Percentiles rank a stretch among this genome's conserved stretches.
Evolutionary conservation across 2,113 vertebrate species (phyloP).

Genomic region (Eleginops maclovinus): DNA sequence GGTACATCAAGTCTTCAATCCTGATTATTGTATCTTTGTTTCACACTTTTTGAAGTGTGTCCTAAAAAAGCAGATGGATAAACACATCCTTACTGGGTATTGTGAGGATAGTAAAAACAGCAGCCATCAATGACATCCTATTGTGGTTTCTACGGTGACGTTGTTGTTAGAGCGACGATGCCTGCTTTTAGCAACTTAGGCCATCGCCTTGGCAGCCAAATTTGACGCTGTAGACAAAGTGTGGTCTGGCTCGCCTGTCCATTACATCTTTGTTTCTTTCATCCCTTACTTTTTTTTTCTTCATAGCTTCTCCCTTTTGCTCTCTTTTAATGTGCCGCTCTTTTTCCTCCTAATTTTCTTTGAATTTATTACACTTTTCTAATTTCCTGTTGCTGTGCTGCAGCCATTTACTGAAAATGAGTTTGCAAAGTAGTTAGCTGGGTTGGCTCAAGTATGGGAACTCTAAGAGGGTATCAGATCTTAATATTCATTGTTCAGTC

Average conservation of each 20-base stretch:
- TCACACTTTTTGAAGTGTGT: not conserved
- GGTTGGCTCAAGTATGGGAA: constrained; percentile 53
- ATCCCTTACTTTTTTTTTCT: constrained; percentile 4
- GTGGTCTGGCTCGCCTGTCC: constrained; percentile 69
- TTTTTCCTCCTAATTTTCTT: constrained; percentile 33
- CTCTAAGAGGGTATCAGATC: constrained; percentile 55
- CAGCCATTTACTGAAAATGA: constrained; percentile 71
- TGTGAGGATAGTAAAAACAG: constrained; percentile 59
- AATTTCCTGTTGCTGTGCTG: constrained; percentile 72
- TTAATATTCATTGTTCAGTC: constrained; percentile 52
- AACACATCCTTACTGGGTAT: constrained; percentile 38
- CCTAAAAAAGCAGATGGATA: constrained; percentile 2
- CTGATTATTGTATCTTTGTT: not conserved
- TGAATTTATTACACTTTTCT: constrained; percentile 71
- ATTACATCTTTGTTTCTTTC: constrained; percentile 41
- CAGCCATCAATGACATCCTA: constrained; percentile 63
- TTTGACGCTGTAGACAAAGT: constrained; percentile 70
- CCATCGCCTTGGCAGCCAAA: constrained; percentile 56
- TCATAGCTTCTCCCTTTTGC: constrained; percentile 6
- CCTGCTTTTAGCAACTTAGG: constrained; percentile 25
- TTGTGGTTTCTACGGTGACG: constrained; percentile 60
- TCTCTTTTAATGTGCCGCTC: constrained; percentile 4
- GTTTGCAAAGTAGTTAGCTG: constrained; percentile 68
- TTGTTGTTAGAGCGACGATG: constrained; percentile 53
- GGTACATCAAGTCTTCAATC: not conserved